Evolutionary conservation across 1,140 invertebrate genomes (phyloP), one percentile per base, ranked within the genome.

Genomic region (Orius laevigatus): DNA sequence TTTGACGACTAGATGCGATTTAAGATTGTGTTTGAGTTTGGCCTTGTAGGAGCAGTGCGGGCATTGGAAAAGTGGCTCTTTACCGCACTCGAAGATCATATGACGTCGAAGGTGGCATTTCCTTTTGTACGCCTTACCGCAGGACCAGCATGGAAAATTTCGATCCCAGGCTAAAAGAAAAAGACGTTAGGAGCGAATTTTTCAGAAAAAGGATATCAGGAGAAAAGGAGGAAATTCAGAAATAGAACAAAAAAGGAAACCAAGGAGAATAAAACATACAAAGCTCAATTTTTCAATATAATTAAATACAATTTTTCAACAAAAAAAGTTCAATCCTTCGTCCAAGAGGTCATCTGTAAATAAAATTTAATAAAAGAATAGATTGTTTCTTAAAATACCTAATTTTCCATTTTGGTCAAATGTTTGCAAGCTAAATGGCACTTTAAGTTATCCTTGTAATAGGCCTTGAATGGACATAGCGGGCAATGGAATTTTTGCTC

Each of bases 21-120:
- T 59, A 4, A 71, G 59, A 35, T 66, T 65, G 34, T 66, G 67
- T 36, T 68, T 69, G 20, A 67, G 63, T 47, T 64, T 69, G 39
- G 65, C 66, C 44, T 59, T 62, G 53, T 69, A 67, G 33, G 61
- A 60, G 52, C 70, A 72, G 15, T 69, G 50, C 11, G 64, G 49
- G 56, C 72, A 74, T 10, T 4, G 12, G 43, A 46, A 51, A 20
- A 11, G 32, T 9, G 50, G 50, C 25, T 51, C 44, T 38, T 46
- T 46, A 1, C 39, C 16, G 31, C 50, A 51, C 31, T 51, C 50
- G 18, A 31, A 46, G 25, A 15, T n/a, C 10, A 33, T 25, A 36
- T 48, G 47, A 11, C 47, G 47, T 19, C 18, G 12, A 25, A 48
- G 47, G 5, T 20, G 10, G 18, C 12, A 16, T 19, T 48, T 48